Percentiles rank a stretch among this genome's conserved stretches.
These are phyloP conservation scores for Alexandromys fortis DNA, from an alignment of 2,113 vertebrate genomes.

Conservation along the genomic window DNA sequence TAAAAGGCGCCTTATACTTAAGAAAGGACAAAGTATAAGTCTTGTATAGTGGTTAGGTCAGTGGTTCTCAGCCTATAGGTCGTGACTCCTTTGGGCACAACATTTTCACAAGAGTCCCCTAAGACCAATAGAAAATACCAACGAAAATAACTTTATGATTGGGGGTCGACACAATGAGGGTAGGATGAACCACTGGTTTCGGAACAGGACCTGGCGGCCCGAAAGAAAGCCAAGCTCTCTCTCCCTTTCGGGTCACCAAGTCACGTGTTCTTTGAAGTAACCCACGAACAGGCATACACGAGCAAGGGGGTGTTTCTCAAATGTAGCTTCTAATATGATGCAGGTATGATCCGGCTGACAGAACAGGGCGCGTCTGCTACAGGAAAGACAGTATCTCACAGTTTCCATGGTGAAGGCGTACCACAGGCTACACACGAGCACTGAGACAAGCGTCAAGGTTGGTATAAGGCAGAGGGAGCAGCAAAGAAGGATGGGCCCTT, in stretches of 20 bases:
- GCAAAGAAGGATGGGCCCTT: background rate
- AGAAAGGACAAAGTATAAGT: background rate
- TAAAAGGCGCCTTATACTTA: background rate
- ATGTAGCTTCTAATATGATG: background rate
- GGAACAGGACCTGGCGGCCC: no score
- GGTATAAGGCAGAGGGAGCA: background rate
- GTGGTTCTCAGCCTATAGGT: background rate
- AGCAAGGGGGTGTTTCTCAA: background rate
- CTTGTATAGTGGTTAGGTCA: background rate
- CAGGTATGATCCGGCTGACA: background rate
- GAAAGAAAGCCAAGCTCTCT: background rate
- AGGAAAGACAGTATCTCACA: background rate
- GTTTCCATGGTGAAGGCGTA: background rate
- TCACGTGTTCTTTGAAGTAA: background rate
- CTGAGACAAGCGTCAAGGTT: background rate
- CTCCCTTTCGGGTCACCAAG: background rate
- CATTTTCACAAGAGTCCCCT: background rate
- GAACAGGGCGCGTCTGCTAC: background rate
- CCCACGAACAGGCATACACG: background rate
- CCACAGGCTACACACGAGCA: no score
- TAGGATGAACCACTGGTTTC: background rate
- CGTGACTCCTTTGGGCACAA: fast-evolving
- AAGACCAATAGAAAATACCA: background rate
- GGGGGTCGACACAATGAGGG: background rate
- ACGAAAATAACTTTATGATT: background rate